Evolutionary conservation across 2,113 vertebrate species (phyloP).

Genomic region (Paramormyrops kingsleyae): DNA sequence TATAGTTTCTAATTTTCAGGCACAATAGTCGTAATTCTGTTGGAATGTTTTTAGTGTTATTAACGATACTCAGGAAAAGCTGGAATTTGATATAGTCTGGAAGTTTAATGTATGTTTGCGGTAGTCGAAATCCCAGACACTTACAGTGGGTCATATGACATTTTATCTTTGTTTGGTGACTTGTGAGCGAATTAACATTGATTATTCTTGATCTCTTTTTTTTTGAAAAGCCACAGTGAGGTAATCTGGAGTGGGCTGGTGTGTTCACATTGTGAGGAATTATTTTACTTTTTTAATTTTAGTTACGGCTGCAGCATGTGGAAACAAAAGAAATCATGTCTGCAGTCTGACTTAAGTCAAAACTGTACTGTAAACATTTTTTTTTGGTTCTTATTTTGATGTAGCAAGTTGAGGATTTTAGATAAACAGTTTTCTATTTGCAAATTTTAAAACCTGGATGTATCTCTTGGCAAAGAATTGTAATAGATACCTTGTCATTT

Average conservation of each 20-base stretch:
- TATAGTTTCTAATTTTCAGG: background rate
- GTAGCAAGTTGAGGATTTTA: background rate
- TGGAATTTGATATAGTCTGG: background rate
- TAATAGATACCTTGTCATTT: background rate
- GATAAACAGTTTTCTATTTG: background rate
- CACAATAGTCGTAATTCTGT: background rate
- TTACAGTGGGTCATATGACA: background rate
- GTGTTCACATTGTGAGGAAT: background rate
- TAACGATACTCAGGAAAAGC: background rate
- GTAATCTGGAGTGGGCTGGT: slow-evolving; percentile 19
- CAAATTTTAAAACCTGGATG: background rate
- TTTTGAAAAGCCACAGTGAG: slow-evolving; percentile 32
- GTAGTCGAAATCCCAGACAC: slow-evolving; percentile 33
- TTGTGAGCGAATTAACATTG: slow-evolving; percentile 46
- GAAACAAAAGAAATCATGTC: background rate
- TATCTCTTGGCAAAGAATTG: background rate
- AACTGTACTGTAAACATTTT: background rate
- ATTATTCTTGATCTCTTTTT: slow-evolving; percentile 35
- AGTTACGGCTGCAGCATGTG: background rate
- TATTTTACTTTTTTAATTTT: background rate
- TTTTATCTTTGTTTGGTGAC: slow-evolving; percentile 16
- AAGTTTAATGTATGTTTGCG: slow-evolving; percentile 22
- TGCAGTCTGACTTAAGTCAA: background rate
- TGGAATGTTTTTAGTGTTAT: background rate
- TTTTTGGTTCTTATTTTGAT: background rate